Conservation (phyloP, 2,113 vertebrate species). For the Pelmatolapia mariae region DNA sequence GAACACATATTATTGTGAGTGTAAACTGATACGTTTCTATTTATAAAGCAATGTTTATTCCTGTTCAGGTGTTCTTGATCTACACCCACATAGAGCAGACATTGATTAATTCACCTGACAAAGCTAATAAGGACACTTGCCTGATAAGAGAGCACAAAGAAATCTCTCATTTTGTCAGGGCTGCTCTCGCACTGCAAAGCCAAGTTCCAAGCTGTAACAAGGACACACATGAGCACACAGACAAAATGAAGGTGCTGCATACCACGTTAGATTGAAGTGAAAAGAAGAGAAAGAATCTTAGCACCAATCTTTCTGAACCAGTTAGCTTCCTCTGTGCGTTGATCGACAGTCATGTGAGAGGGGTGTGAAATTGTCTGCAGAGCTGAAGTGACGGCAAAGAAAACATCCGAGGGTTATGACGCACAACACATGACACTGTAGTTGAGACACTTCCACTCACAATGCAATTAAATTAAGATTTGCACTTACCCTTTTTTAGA, state of each 20-base stretch:
- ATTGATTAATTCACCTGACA: conserved; percentile 1
- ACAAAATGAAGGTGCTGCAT: not conserved
- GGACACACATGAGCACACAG: not conserved
- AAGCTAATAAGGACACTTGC: conserved; percentile 57
- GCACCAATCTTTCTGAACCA: conserved; percentile 93
- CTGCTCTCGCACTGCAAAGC: conserved; percentile 76
- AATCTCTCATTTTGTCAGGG: conserved; percentile 81
- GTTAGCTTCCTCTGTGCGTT: conserved; percentile 73
- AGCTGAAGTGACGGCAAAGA: conserved; percentile 62
- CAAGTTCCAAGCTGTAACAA: conserved; percentile 84
- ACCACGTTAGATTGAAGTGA: not conserved
- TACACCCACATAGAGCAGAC: not conserved
- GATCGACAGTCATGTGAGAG: conserved; percentile 43
- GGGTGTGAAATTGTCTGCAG: conserved; percentile 44
- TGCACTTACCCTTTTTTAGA: conserved; percentile 77
- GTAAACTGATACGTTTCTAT: not conserved
- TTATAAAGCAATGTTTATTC: not conserved
- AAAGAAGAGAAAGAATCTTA: not conserved
- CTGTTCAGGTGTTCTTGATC: not conserved
- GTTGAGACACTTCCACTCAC: not conserved
- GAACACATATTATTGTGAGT: not conserved
- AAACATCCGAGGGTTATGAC: not conserved
- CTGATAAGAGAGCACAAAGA: conserved; percentile 87
- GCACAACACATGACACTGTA: not conserved
- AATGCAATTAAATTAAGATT: not conserved